phyloP scores from a whole-genome alignment of 2,113 vertebrate species.

The Sinocyclocheilus anshuiensis region DNA sequence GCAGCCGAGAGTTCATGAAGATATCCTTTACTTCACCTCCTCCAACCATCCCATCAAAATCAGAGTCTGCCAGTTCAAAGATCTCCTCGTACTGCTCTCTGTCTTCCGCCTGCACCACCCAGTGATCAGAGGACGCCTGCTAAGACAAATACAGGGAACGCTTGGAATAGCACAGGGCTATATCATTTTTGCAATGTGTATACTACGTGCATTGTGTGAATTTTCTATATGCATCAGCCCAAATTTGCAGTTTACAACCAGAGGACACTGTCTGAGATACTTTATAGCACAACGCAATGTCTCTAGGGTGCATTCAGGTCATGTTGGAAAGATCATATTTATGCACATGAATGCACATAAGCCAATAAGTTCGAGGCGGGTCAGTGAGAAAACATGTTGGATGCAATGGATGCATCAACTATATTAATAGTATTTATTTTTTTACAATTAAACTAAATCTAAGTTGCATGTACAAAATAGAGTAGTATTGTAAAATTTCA shows the following conservation, averaged over 20 bases:
- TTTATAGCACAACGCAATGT: neutral
- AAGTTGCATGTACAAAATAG: too few species aligned
- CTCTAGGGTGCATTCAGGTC: neutral
- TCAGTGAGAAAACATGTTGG: too few species aligned
- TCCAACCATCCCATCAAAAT: slow-evolving; percentile 87
- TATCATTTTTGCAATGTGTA: neutral
- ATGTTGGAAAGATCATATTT: neutral
- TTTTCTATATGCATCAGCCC: neutral
- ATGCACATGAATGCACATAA: neutral
- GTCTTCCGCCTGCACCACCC: slow-evolving; percentile 88
- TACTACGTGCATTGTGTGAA: neutral
- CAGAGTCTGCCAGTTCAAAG: slow-evolving; percentile 87
- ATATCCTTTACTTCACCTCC: slow-evolving; percentile 96
- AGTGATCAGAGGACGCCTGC: slow-evolving; percentile 76
- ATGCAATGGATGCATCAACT: neutral
- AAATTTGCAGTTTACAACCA: neutral
- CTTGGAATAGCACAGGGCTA: neutral
- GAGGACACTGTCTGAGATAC: neutral
- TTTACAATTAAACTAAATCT: neutral
- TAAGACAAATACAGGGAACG: slow-evolving; percentile 33
- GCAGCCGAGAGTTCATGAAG: slow-evolving; percentile 93
- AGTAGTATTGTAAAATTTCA: neutral
- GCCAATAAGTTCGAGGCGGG: too few species aligned
- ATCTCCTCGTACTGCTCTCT: slow-evolving; percentile 88
- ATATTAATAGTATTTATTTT: too few species aligned